These are phyloP conservation scores for Rhingia campestris DNA, from an alignment of 2,888 invertebrate species.

Conservation along the genomic window DNA sequence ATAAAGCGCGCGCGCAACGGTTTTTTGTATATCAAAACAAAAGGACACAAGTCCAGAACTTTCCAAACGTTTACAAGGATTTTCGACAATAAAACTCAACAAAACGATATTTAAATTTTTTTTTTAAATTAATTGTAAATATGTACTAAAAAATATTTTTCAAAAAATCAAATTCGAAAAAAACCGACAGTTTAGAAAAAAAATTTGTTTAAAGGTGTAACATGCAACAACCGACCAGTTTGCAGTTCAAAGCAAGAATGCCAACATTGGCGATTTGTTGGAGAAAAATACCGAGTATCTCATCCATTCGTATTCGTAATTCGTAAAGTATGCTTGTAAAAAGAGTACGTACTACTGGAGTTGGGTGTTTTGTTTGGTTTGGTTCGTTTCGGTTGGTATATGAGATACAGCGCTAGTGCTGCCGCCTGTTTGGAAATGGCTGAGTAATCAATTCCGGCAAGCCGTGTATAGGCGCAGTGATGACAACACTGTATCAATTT, in stretches of 20 bases:
- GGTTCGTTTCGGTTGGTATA: conserved; percentile 54
- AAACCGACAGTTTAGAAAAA: conserved; percentile 38
- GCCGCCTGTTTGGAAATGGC: conserved; percentile 70
- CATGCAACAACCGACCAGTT: conserved; percentile 80
- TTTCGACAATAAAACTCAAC: not conserved
- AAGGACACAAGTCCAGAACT: conserved; percentile 35
- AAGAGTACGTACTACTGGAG: conserved; percentile 22
- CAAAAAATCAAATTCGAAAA: conserved; percentile 4
- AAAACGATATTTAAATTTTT: not conserved
- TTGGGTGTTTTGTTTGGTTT: not conserved
- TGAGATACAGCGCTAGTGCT: conserved; percentile 61
- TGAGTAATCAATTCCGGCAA: conserved; percentile 66
- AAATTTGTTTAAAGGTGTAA: conserved; percentile 30
- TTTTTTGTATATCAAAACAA: not conserved
- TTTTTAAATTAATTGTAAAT: not conserved
- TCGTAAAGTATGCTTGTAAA: conserved; percentile 10
- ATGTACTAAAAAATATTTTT: not conserved
- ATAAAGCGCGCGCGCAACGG: conserved; percentile 14
- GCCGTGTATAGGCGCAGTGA: not conserved
- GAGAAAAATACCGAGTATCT: conserved; percentile 61
- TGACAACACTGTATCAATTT: conserved; percentile 9
- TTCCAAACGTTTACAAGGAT: conserved; percentile 41
- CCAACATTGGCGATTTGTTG: conserved; percentile 79
- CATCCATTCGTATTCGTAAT: conserved; percentile 40
- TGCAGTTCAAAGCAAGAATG: conserved; percentile 82